phyloP scores from a whole-genome alignment of 2,113 vertebrate genomes.

The Zosterops hypoxanthus region DNA sequence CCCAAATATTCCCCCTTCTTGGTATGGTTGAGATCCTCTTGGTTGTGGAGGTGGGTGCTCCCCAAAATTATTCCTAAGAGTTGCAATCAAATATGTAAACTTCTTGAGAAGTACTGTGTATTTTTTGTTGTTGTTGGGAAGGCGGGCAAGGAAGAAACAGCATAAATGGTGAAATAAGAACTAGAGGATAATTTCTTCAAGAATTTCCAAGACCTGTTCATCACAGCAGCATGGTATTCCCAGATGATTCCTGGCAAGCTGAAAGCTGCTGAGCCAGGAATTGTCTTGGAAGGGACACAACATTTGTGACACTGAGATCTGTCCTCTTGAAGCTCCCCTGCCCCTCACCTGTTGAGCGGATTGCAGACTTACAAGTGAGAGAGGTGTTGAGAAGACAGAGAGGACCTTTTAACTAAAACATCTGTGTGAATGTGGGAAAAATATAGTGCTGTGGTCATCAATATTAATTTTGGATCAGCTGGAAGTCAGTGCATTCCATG shows the following conservation, averaged over 20 bases:
- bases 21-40: background rate
- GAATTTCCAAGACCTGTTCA: too few relatives aligned
- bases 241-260: too few relatives aligned
- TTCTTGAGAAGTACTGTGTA: background rate
- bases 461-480: background rate
- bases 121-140: background rate
- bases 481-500: background rate
- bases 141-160: background rate
- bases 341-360: rapidly evolving
- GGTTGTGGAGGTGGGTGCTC: background rate
- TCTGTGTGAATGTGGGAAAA: background rate
- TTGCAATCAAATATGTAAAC: background rate
- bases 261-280: too few relatives aligned
- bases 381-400: background rate
- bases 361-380: background rate
- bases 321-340: background rate
- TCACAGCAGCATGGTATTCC: too few relatives aligned
- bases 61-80: background rate
- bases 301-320: background rate
- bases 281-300: background rate
- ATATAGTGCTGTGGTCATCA: background rate
- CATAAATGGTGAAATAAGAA: background rate
- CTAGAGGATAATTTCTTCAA: background rate
- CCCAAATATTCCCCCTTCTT: background rate
- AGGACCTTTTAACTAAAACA: background rate